These are phyloP conservation scores for Ammodytes dubius DNA, from an alignment of 2,113 vertebrate genomes.

Conservation along the genomic window DNA sequence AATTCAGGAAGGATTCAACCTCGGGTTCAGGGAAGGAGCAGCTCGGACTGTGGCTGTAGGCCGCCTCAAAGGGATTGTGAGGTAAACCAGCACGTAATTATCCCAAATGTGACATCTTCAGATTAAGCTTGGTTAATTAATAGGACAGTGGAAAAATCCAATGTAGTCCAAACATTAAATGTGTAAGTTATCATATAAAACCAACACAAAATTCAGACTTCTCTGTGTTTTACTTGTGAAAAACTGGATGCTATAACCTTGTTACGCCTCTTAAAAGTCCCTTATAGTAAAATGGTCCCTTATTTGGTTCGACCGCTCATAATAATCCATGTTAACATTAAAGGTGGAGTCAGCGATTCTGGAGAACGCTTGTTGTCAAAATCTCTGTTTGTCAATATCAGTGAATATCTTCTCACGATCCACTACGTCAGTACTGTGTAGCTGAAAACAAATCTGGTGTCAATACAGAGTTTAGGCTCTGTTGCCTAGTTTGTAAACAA, in stretches of 20 bases:
- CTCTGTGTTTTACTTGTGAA: not conserved
- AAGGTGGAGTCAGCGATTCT: too few relatives aligned
- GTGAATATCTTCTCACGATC: too few relatives aligned
- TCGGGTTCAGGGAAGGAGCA: constrained; percentile 89
- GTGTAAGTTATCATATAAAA: not conserved
- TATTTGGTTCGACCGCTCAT: not conserved
- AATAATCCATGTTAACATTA: not conserved
- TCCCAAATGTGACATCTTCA: not conserved
- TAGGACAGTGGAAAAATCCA: not conserved
- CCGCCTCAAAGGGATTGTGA: constrained; percentile 90
- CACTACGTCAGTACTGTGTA: too few relatives aligned
- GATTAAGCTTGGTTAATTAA: not conserved
- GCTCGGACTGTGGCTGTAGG: constrained; percentile 85
- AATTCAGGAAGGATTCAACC: constrained; percentile 91
- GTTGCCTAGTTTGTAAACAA: too few relatives aligned
- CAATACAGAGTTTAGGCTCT: too few relatives aligned
- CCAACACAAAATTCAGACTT: not conserved
- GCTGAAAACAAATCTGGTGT: too few relatives aligned
- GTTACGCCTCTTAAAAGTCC: not conserved
- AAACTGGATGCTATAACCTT: not conserved
- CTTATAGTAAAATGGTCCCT: not conserved
- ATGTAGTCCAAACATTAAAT: not conserved
- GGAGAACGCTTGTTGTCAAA: too few relatives aligned
- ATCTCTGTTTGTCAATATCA: too few relatives aligned
- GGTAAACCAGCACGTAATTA: constrained; percentile 77